Percentiles rank a stretch among this genome's conserved stretches.
These are phyloP conservation scores for Hemaris fuciformis DNA, from an alignment of 2,888 invertebrate species.

Conservation along the genomic window DNA sequence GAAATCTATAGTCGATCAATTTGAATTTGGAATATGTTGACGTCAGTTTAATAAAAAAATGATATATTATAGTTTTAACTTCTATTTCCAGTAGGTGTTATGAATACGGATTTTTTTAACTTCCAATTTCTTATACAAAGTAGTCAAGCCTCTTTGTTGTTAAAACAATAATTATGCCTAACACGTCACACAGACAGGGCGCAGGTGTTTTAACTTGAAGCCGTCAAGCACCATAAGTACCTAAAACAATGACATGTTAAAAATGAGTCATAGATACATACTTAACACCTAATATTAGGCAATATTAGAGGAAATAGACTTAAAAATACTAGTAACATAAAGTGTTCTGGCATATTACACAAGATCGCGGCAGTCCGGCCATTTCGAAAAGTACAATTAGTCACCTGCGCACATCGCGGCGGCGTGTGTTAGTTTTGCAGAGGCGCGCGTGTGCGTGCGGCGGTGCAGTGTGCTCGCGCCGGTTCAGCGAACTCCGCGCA, in stretches of 20 bases:
- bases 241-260: too few species aligned
- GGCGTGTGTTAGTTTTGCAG: conserved; percentile 19
- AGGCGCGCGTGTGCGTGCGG: conserved; percentile 18
- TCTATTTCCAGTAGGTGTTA: not conserved
- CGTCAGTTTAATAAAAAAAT: not conserved
- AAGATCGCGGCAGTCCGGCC: not conserved
- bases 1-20: conserved; percentile 12
- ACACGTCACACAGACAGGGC: not conserved
- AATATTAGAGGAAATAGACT: not conserved
- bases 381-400: conserved; percentile 43
- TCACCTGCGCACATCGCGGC: conserved; percentile 51
- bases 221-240: too few species aligned
- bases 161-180: not conserved
- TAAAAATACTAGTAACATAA: not conserved
- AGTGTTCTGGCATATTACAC: not conserved
- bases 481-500: conserved; percentile 72
- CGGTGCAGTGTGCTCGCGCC: conserved; percentile 22
- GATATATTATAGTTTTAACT: not conserved
- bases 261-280: too few species aligned
- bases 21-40: conserved; percentile 5
- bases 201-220: conserved; percentile 3
- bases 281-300: too few species aligned
- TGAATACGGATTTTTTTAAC: not conserved
- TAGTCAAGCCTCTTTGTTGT: not conserved
- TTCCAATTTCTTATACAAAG: not conserved